Conservation (phyloP, 1,140 invertebrate genomes). For the Tenebrio molitor region DNA sequence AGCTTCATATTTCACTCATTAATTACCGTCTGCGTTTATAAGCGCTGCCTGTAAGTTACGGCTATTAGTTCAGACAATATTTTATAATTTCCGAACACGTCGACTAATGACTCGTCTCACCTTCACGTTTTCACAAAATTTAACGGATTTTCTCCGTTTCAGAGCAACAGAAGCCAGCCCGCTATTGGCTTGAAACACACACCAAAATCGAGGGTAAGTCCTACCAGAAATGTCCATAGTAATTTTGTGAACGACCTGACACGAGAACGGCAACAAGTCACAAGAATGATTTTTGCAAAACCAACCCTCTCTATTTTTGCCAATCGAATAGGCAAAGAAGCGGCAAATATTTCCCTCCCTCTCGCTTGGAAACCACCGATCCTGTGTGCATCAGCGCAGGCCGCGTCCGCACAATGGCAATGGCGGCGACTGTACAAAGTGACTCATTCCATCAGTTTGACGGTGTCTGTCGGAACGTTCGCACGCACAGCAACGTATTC, state of each 20-base stretch:
- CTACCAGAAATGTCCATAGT: too few species aligned
- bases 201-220: slow-evolving; percentile 81
- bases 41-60: slow-evolving; percentile 20
- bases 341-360: background rate
- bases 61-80: slow-evolving; percentile 16
- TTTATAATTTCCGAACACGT: slow-evolving; percentile 5
- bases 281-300: slow-evolving; percentile 20
- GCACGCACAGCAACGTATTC: slow-evolving; percentile 9
- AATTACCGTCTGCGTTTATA: slow-evolving; percentile 6
- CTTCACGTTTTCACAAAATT: too few species aligned
- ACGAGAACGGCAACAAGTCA: slow-evolving; percentile 17
- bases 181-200: slow-evolving; percentile 83
- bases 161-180: slow-evolving; percentile 83
- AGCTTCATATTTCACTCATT: slow-evolving; percentile 27
- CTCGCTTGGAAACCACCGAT: background rate
- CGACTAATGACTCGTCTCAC: background rate
- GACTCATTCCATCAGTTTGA: slow-evolving; percentile 51
- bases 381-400: slow-evolving; percentile 19
- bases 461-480: slow-evolving; percentile 32
- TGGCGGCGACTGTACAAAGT: slow-evolving; percentile 46
- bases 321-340: background rate
- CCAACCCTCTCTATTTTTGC: background rate
- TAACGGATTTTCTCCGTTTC: slow-evolving; percentile 68
- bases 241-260: too few species aligned
- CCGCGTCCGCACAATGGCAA: slow-evolving; percentile 37